Conservation (phyloP, 2,113 vertebrate species). For the Potamarius usumacintae region DNA sequence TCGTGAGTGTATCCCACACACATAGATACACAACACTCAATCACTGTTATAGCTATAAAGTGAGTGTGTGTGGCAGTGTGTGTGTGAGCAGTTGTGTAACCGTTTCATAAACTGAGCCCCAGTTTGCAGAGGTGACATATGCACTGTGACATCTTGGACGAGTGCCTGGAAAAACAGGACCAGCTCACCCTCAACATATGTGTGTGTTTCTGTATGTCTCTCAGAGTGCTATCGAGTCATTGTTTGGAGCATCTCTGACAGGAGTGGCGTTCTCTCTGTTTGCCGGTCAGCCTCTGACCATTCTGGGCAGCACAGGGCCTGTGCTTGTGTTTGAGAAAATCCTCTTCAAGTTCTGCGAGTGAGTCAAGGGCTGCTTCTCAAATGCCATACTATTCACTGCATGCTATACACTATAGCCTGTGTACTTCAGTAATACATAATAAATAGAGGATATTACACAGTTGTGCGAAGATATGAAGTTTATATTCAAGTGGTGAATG, state of each 20-base stretch:
- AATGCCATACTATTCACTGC: neutral
- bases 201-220: neutral
- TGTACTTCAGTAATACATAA: neutral
- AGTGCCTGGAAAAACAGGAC: constrained; percentile 30
- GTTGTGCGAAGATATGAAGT: too few relatives aligned
- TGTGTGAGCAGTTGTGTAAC: neutral
- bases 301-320: constrained; percentile 96
- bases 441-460: too few relatives aligned
- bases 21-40: neutral
- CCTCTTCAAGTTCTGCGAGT: constrained; percentile 96
- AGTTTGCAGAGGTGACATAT: neutral
- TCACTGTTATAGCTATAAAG: neutral
- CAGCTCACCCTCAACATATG: neutral
- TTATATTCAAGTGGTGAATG: too few relatives aligned
- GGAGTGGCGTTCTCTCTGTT: constrained; percentile 94
- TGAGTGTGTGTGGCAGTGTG: neutral
- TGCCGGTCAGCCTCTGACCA: constrained; percentile 93
- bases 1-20: constrained; percentile 78
- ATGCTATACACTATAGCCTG: neutral
- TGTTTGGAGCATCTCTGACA: constrained; percentile 82
- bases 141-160: neutral
- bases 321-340: constrained; percentile 97
- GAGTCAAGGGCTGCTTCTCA: constrained; percentile 56
- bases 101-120: neutral
- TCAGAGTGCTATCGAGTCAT: constrained; percentile 77